A percentile compares a stretch with the other conserved stretches of the same genome.
Conservation (phyloP, 1,140 invertebrate species). For the Melipona quadrifasciata region DNA sequence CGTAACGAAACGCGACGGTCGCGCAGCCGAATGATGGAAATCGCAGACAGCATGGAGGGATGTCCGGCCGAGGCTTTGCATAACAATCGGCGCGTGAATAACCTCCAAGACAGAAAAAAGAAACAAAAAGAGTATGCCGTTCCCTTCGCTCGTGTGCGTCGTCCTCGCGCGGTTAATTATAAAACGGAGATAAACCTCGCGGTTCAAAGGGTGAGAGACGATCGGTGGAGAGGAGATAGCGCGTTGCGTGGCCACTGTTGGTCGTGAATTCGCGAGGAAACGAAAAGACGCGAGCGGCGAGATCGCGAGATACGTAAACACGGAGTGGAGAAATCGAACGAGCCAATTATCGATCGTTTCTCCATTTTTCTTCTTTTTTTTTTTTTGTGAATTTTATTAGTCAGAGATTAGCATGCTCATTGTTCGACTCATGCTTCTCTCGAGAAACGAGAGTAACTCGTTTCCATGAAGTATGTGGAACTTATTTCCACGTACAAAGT, state of each 20-base stretch:
- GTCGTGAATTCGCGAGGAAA: background rate
- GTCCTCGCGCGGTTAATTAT: constrained; percentile 41
- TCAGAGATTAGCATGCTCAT: too few relatives aligned
- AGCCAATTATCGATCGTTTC: too few relatives aligned
- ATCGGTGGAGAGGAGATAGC: constrained; percentile 40
- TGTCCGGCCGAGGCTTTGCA: background rate
- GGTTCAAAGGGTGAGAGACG: constrained; percentile 44
- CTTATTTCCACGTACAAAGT: too few relatives aligned
- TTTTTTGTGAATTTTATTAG: too few relatives aligned
- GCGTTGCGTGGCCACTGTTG: constrained; percentile 34
- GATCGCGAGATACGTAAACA: too few relatives aligned
- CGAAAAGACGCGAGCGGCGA: background rate
- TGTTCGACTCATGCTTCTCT: too few relatives aligned
- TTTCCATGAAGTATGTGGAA: too few relatives aligned
- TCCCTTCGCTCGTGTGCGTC: background rate
- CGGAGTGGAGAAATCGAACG: background rate
- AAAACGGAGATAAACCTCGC: background rate
- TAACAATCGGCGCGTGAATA: constrained; percentile 36
- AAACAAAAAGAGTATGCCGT: background rate
- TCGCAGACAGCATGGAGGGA: background rate
- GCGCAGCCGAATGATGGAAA: background rate
- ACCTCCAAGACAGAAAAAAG: constrained; percentile 5
- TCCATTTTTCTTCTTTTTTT: too few relatives aligned
- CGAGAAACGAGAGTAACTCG: too few relatives aligned
- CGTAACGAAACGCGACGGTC: background rate